Base-by-base conservation (phyloP, 2,888 invertebrate genomes). In the Idaea straminata region DNA sequence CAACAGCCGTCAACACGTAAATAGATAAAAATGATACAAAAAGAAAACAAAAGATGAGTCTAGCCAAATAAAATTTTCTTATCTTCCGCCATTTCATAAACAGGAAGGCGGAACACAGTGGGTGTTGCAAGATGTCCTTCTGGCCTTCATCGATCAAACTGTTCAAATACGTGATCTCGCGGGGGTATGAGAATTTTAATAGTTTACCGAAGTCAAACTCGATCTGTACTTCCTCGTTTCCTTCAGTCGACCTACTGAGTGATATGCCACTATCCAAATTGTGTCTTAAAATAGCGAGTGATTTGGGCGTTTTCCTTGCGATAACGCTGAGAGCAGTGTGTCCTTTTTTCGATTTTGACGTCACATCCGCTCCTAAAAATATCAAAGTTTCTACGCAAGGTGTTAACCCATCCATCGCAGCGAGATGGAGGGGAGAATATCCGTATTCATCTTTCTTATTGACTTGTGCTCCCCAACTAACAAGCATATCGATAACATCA, bases 31-130 rank as follows among this genome's bases (percentile, higher is more conserved):
- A 96, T 35, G 96, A 87, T 62, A 97, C 96, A 83, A 97, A 97
- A 34, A 96, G 92, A 69, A 96, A 95, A 85, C 96, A 96, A 83
- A 97, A 96, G 62, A 97, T 93, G 68, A 97, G 92, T 68, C 97
- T 93, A 0, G 96, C 96, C 64, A 97, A 95, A 85, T 97, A 98
- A 86, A 97, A 98, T 83, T 97, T 97, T 66, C 97, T 94, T 77
- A 98, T 97, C 86, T 97, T 97, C 74, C 96, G 95, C 98, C 98
- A 98, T 82, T 98, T 98, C 79, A 98, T 94, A 85, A 97, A 96
- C 6, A 98, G 91, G 86, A 98, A 98, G 0, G 97, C 97, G 13
- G 97, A 96, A 82, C 97, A 97, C 1, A 98, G 86, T 0, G 98
- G 98, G 91, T 98, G 98, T 73, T 96, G 94, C 61, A 98, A 88